Base-by-base conservation (phyloP, 2,888 invertebrate genomes). In the Drosophila neonasuta region DNA sequence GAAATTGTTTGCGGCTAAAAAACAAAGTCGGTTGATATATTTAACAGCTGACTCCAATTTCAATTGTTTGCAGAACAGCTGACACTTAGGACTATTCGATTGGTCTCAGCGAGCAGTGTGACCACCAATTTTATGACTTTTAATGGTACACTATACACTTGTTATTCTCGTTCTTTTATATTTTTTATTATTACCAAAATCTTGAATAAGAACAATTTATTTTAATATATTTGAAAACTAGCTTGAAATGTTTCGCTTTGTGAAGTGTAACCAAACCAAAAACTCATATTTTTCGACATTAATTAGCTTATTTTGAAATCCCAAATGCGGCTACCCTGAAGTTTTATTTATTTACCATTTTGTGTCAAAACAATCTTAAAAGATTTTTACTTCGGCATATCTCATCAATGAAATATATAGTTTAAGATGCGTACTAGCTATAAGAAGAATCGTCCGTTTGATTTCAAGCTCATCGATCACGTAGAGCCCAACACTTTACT, bases 361-460 rank as follows among this genome's bases (percentile, higher is more conserved):
- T 5, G 11, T 34, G 11, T 34, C 34, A 34, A 34, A 11, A 34
- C 11, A 34, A 34, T 34, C 2, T 34, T 1, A 4, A 10, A 4
- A 1, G 34, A 8, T 13, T 13, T 39, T 39, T 39, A 20, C 20
- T 20, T 20, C 20, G 13, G 13, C n/a, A 8, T 39, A 39, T 13
- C n/a, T 39, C 20, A 20, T 41, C 2, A 8, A 15, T 15, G 39
- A 15, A 3, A 13, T 41, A 41, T 36, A 36, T 11, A 36, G n/a
- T 36, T 2, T 11, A 61, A 56, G 30, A 84, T 86, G 87, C 74
- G 83, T 51, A 89, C 89, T 9, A 89, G 89, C 20, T 88, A 89
- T 56, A 89, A 88, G 58, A 88, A 88, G 55, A 86, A 89, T 54
- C 80, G 89, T 10, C 88, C 89, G 0, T 89, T 89, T 32, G 89